Base-by-base conservation (phyloP, 2,797 vertebrate species). In the Picus viridis region DNA sequence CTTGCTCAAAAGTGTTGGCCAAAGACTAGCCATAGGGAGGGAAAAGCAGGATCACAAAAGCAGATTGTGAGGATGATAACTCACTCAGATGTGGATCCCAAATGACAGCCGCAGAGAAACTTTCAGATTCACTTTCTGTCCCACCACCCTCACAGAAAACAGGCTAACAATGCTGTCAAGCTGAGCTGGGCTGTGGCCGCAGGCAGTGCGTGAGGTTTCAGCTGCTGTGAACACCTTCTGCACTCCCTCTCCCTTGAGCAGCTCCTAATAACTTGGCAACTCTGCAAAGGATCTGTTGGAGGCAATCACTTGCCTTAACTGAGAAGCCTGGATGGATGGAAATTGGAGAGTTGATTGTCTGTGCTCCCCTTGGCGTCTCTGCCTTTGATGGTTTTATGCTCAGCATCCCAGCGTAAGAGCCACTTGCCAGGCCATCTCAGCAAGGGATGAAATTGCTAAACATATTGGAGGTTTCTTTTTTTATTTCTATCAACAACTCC, bases 401-500 rank as follows among this genome's bases (percentile, higher is more conserved):
- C 78, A 65, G 62, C 47, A 70, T 80, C 74, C 72, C 59, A 72
- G 63, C 83, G 39, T 27, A 87, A 81, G 77, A 90, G 59, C 62
- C 76, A 51, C 87, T 92, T 86, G 83, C 80, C 47, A 76, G 74
- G 63, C 39, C 7, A 16, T 75, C 88, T 69, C 88, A 73, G 88
- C 84, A 74, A 90, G 78, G 58, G 80, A 78, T 71, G 82, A 86
- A 83, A 85, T 85, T 77, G 41, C 75, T 89, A 78, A 78, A 63
- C 63, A 34, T 62, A 20, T 22, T 69, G 79, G n/a, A 73, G 20
- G 11, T 30, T 70, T 85, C n/a, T 70, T 78, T 64, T 70, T 86
- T 80, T 83, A 39, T 59, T 53, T 3, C 51, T 36, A 17, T 41
- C 59, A 80, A 69, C 24, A 75, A 16, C 27, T 76, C 36, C 49